Conservation (phyloP, 2,888 invertebrate genomes). For the Agrotis ipsilon region DNA sequence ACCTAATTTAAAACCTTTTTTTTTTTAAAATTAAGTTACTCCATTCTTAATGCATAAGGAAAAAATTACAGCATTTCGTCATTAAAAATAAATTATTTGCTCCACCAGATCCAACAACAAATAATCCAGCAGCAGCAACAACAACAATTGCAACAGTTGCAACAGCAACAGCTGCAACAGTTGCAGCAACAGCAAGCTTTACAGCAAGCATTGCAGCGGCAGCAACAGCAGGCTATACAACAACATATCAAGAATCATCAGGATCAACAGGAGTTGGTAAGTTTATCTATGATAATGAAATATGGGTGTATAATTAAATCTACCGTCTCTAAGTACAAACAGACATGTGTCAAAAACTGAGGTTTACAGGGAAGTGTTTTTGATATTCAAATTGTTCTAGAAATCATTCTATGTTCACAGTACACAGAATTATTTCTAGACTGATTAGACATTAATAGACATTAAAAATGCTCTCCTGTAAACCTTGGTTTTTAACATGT, state of each 20-base stretch:
- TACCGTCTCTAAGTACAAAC: no score
- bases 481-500: no score
- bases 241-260: slow-evolving; percentile 92
- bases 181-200: slow-evolving; percentile 80
- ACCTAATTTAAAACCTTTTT: background rate
- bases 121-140: slow-evolving; percentile 85
- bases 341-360: no score
- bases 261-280: slow-evolving; percentile 87
- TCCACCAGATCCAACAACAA: slow-evolving; percentile 84
- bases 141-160: slow-evolving; percentile 79
- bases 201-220: slow-evolving; percentile 83
- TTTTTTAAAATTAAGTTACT: background rate
- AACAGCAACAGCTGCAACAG: slow-evolving; percentile 78
- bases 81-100: background rate
- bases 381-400: no score
- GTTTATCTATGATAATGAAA: slow-evolving; percentile 18
- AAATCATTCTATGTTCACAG: no score
- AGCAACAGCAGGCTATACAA: slow-evolving; percentile 90
- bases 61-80: background rate
- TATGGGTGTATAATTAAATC: no score
- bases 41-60: background rate
- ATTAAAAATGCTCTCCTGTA: no score
- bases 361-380: no score
- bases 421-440: no score
- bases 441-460: no score